Evolutionary conservation across 2,797 vertebrate genomes (phyloP).

Genomic region (Semotilus atromaculatus): DNA sequence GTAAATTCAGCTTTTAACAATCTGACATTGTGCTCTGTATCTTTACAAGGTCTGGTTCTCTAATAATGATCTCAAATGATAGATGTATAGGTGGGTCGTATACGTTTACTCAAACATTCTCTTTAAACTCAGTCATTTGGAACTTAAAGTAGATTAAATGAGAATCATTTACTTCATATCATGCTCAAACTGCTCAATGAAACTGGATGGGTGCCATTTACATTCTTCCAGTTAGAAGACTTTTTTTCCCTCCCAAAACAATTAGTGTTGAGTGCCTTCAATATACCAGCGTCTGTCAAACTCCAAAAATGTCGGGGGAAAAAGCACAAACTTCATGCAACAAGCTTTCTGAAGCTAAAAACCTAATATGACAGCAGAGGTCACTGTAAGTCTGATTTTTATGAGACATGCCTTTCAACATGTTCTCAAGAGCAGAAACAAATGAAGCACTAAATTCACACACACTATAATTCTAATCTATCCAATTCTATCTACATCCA

Average conservation of each 20-base stretch:
- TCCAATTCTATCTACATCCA: neutral
- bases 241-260: neutral
- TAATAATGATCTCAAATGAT: neutral
- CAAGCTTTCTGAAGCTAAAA: neutral
- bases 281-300: neutral
- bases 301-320: neutral
- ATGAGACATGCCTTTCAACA: neutral
- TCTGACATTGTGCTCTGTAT: neutral
- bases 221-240: neutral
- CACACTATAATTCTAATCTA: neutral
- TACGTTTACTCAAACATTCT: neutral
- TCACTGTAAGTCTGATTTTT: constrained; percentile 33
- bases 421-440: neutral
- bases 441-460: neutral
- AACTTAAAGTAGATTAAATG: neutral
- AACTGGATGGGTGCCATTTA: neutral
- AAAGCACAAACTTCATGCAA: neutral
- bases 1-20: neutral
- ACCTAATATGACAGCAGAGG: constrained; percentile 39
- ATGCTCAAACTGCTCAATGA: neutral
- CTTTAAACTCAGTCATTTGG: neutral
- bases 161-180: neutral
- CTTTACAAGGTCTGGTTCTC: neutral
- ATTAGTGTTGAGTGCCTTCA: no score
- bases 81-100: neutral